Conservation (phyloP, 2,888 invertebrate genomes). For the Chrysolina oricalcia region DNA sequence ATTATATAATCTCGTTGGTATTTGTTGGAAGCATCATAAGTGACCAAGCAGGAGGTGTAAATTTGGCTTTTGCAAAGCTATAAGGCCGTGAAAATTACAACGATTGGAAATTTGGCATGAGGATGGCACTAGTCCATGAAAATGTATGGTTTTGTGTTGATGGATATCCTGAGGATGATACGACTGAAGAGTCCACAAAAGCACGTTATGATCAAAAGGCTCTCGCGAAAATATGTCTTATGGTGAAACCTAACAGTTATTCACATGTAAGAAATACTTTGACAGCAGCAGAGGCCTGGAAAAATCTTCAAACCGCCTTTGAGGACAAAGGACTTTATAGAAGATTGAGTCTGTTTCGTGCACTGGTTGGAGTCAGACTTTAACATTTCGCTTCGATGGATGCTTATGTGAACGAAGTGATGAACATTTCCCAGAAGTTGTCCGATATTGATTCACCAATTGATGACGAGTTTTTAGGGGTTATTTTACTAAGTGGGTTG, state of each 20-base stretch:
- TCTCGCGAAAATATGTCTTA: constrained; percentile 36
- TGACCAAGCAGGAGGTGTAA: not conserved
- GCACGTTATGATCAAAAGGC: not conserved
- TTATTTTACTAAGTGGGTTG: not conserved
- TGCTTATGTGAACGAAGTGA: constrained; percentile 26
- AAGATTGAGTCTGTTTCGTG: constrained; percentile 17
- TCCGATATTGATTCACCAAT: not conserved
- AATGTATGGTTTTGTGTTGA: no score
- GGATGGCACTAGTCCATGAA: no score
- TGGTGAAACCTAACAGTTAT: constrained; percentile 27
- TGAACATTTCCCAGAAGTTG: not conserved
- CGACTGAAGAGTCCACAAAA: no score
- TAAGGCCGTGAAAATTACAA: not conserved
- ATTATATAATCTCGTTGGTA: no score
- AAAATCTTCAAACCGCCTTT: constrained; percentile 21
- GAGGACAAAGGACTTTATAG: constrained; percentile 28
- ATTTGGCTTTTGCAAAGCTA: not conserved
- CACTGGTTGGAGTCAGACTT: constrained; percentile 3
- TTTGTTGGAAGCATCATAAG: not conserved
- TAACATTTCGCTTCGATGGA: constrained; percentile 23
- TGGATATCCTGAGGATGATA: no score
- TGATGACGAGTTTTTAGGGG: not conserved
- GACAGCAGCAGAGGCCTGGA: constrained; percentile 32
- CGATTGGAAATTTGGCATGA: not conserved
- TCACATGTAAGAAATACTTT: constrained; percentile 21